These are phyloP conservation scores for Hylaeus anthracinus DNA, from an alignment of 1,140 invertebrate genomes.

Conservation along the genomic window DNA sequence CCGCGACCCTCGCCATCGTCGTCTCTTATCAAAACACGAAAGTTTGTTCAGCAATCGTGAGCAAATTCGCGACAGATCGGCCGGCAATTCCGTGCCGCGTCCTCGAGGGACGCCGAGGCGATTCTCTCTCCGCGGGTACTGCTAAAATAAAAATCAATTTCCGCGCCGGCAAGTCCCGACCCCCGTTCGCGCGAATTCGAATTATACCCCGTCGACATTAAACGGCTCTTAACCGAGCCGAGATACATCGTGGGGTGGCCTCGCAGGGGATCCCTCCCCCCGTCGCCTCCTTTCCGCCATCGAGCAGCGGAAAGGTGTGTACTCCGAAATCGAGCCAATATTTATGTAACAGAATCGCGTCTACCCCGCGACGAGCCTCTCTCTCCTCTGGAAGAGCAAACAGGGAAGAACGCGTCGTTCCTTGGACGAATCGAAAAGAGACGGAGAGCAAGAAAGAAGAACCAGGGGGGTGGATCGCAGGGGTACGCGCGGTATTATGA, in stretches of 20 bases:
- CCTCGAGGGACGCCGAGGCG: no score
- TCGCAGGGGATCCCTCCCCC: conserved; percentile 24
- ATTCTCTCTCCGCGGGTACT: background rate
- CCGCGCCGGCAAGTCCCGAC: no score
- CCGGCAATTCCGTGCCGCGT: background rate
- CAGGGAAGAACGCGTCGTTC: conserved; percentile 25
- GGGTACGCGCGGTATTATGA: conserved; percentile 42
- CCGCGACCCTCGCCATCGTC: no score
- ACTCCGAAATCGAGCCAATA: conserved; percentile 67
- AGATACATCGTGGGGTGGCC: conserved; percentile 27
- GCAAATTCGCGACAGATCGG: background rate
- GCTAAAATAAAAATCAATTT: conserved; percentile 42
- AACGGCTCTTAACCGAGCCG: conserved; percentile 59
- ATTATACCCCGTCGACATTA: conserved; percentile 58
- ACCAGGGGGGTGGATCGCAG: background rate
- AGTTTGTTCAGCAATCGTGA: no score
- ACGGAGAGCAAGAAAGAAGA: conserved; percentile 2
- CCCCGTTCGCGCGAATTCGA: conserved; percentile 39
- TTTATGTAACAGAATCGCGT: conserved; percentile 67
- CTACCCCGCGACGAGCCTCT: conserved; percentile 42
- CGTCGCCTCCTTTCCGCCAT: background rate
- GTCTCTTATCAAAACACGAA: no score
- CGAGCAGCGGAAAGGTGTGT: conserved; percentile 54
- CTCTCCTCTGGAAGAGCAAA: conserved; percentile 46
- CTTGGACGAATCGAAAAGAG: background rate